A percentile compares a stretch with the other conserved stretches of the same genome.
Evolutionary conservation across 2,113 vertebrate species (phyloP).

Genomic region (Ictidomys tridecemlineatus): DNA sequence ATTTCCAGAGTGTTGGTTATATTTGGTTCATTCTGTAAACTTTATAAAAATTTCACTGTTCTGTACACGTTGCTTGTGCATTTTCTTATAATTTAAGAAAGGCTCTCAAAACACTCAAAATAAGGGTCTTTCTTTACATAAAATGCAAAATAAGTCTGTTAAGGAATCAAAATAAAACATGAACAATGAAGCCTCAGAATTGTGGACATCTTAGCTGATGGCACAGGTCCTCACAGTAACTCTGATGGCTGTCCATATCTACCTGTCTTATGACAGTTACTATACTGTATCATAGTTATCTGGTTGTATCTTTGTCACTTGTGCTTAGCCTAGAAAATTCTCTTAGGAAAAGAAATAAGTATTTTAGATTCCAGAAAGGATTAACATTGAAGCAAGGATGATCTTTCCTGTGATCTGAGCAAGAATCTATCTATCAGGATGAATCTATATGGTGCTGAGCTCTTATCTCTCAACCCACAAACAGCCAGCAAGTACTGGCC

Average conservation of each 20-base stretch:
- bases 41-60: neutral
- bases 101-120: neutral
- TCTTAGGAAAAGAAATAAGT: neutral
- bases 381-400: neutral
- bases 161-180: neutral
- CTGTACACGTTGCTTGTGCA: neutral
- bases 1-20: neutral
- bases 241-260: neutral
- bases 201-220: neutral
- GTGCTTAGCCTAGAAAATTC: neutral
- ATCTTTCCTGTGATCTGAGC: neutral
- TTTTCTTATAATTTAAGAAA: neutral
- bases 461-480: neutral
- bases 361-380: neutral
- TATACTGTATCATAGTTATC: neutral
- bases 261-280: neutral
- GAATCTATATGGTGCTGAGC: rapidly evolving
- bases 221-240: neutral
- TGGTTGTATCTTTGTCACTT: neutral
- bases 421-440: neutral
- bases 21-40: neutral
- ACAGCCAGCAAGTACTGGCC: neutral
- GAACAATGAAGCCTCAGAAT: neutral
- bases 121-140: neutral
- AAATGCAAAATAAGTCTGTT: neutral